Percentiles rank a stretch among this genome's conserved stretches.
Evolutionary conservation across 2,888 invertebrate species (phyloP).

Genomic region (Stenotaenia linearis): DNA sequence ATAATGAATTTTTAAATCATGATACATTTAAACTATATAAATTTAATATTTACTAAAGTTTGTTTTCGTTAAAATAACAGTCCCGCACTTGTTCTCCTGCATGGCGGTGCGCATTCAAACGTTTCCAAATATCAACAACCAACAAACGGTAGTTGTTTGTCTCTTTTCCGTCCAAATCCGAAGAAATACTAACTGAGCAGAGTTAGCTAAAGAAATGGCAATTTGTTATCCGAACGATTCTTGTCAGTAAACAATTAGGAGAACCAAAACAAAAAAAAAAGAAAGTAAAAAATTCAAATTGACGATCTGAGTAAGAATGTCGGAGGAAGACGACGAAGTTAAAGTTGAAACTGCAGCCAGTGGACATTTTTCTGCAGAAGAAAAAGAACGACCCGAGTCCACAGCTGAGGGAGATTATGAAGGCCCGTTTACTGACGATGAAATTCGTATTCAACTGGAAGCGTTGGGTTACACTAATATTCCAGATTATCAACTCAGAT

Average conservation of each 20-base stretch:
- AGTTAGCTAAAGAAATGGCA: background rate
- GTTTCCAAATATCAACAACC: background rate
- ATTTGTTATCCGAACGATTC: background rate
- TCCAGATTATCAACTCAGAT: constrained; percentile 32
- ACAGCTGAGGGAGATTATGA: background rate
- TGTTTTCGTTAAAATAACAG: background rate
- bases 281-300: background rate
- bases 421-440: constrained; percentile 34
- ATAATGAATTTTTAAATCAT: no score
- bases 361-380: background rate
- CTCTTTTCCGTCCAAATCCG: constrained; percentile 4
- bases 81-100: background rate
- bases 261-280: no score
- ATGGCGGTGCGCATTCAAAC: background rate
- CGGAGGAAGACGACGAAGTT: background rate
- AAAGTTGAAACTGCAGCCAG: background rate
- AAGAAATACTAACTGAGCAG: background rate
- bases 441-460: constrained; percentile 34
- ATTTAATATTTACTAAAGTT: no score
- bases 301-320: constrained; percentile 8
- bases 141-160: background rate
- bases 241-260: background rate
- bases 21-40: no score
- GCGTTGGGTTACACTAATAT: constrained; percentile 34
- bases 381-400: background rate